These are phyloP conservation scores for Diogma glabrata DNA, from an alignment of 2,888 invertebrate genomes.

Conservation along the genomic window DNA sequence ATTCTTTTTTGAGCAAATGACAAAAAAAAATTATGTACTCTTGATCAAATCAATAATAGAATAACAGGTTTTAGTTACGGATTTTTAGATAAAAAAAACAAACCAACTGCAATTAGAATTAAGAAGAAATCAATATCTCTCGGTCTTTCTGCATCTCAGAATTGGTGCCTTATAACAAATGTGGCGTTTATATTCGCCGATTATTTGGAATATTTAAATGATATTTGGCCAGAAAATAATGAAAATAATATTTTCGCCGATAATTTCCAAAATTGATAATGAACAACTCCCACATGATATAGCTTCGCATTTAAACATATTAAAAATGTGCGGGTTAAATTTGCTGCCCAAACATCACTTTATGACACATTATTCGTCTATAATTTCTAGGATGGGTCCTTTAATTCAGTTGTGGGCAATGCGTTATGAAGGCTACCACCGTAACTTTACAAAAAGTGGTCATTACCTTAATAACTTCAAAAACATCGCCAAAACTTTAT, in stretches of 20 bases:
- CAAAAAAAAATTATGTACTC: background rate
- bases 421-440: background rate
- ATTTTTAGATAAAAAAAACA: slow-evolving; percentile 1
- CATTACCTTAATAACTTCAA: background rate
- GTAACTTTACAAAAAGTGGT: background rate
- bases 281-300: background rate
- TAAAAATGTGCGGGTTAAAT: background rate
- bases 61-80: slow-evolving; percentile 4
- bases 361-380: background rate
- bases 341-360: background rate
- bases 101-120: background rate
- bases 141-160: slow-evolving; percentile 7
- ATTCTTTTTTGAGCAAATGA: background rate
- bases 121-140: background rate
- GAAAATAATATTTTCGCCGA: slow-evolving; percentile 2
- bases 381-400: background rate
- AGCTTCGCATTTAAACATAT: background rate
- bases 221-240: slow-evolving; percentile 3
- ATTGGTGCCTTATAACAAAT: slow-evolving; percentile 2
- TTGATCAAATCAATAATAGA: slow-evolving; percentile 4
- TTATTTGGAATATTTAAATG: background rate
- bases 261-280: background rate
- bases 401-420: background rate
- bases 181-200: slow-evolving; percentile 2
- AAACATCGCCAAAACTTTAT: background rate